Evolutionary conservation across 2,113 vertebrate genomes (phyloP).

Genomic region (Gopherus flavomarginatus): DNA sequence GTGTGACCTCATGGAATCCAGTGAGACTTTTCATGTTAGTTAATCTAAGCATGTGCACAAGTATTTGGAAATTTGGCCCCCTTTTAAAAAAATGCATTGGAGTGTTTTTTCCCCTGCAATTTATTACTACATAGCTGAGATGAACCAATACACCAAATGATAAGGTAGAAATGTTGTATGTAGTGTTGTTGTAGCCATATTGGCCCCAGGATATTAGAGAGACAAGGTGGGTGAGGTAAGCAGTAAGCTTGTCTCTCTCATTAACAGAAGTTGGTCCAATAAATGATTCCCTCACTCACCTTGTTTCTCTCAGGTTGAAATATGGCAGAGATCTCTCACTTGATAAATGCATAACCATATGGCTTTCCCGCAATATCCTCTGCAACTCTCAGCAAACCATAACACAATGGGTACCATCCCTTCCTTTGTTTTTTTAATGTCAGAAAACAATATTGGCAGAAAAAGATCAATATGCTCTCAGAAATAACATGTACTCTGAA

Average conservation of each 20-base stretch:
- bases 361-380: neutral
- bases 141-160: neutral
- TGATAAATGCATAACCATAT: neutral
- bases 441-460: neutral
- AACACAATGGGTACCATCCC: constrained; percentile 9
- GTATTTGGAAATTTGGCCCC: neutral
- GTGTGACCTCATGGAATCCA: neutral
- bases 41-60: neutral
- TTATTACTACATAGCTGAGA: neutral
- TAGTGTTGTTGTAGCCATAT: neutral
- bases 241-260: neutral
- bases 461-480: neutral
- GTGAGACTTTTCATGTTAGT: neutral
- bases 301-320: neutral
- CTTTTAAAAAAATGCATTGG: neutral
- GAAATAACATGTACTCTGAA: neutral
- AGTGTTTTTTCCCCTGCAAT: neutral
- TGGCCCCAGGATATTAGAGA: neutral
- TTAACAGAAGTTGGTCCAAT: neutral
- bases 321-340: neutral
- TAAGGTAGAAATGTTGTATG: neutral
- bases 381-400: neutral
- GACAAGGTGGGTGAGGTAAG: neutral
- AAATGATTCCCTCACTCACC: neutral
- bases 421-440: constrained; percentile 5